Conservation (phyloP, 2,888 invertebrate species). For the Polydrusus cervinus region DNA sequence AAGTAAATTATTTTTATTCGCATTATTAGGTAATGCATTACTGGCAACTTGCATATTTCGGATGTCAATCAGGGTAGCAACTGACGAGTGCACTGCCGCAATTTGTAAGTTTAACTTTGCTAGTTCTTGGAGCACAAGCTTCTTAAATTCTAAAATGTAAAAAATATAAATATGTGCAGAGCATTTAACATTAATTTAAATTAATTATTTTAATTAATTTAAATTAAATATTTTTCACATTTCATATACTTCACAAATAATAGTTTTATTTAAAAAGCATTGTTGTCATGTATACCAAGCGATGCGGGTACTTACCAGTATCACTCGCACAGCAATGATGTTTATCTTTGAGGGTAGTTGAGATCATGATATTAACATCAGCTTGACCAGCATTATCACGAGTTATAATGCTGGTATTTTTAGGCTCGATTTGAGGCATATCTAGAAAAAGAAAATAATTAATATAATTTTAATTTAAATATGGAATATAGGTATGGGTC, state of each 20-base stretch:
- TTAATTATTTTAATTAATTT: no score
- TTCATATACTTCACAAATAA: no score
- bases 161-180: conserved; percentile 7
- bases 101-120: not conserved
- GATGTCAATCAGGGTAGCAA: not conserved
- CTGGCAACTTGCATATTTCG: conserved; percentile 4
- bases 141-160: not conserved
- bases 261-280: not conserved
- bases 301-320: conserved; percentile 3
- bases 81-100: conserved; percentile 1
- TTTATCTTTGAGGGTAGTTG: not conserved
- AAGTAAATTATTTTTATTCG: not conserved
- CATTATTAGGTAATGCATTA: not conserved
- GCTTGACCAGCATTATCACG: not conserved
- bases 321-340: not conserved
- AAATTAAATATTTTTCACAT: no score
- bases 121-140: conserved; percentile 1
- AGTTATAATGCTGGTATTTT: not conserved
- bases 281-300: conserved; percentile 1
- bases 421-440: not conserved
- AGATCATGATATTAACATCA: no score
- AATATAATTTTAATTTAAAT: conserved; percentile 6
- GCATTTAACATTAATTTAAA: not conserved
- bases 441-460: conserved; percentile 1
- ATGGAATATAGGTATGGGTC: not conserved